Percentiles rank a stretch among this genome's conserved stretches.
These are phyloP conservation scores for Eupeodes latifasciatus DNA, from an alignment of 2,888 invertebrate genomes.

Conservation along the genomic window DNA sequence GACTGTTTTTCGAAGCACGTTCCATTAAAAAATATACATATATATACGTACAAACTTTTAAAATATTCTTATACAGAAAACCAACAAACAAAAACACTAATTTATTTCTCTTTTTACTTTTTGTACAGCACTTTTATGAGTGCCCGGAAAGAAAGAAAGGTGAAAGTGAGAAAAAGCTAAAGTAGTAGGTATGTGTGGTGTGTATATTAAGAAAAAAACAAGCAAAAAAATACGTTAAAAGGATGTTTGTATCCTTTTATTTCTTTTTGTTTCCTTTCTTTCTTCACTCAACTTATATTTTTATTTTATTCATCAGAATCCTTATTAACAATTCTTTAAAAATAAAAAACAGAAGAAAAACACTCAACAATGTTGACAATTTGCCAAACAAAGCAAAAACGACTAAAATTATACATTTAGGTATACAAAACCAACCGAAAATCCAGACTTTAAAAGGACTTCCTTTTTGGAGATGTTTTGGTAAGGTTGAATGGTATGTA, in stretches of 20 bases:
- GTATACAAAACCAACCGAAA: conserved; percentile 5
- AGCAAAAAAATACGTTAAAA: conserved; percentile 35
- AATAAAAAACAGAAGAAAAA: not conserved
- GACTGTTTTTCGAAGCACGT: conserved; percentile 25
- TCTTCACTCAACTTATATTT: not conserved
- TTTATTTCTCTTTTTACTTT: not conserved
- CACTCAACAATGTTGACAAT: conserved; percentile 40
- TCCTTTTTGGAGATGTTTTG: not conserved
- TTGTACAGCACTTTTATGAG: conserved; percentile 44
- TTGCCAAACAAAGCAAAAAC: conserved; percentile 41
- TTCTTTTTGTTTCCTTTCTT: conserved; percentile 17
- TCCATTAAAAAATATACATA: conserved; percentile 27
- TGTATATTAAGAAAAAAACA: not conserved
- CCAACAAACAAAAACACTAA: conserved; percentile 27
- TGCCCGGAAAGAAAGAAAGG: conserved; percentile 60
- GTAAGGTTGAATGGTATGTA: not conserved
- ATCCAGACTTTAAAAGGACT: conserved; percentile 16
- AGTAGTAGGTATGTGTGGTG: not conserved
- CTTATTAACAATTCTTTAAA: conserved; percentile 69
- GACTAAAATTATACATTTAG: conserved; percentile 13
- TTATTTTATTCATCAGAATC: conserved; percentile 33
- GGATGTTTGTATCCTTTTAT: conserved; percentile 29
- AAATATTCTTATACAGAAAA: conserved; percentile 3
- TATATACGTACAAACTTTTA: not conserved
- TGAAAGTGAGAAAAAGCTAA: conserved; percentile 43